Conservation (phyloP, 2,797 vertebrate species). For the Vultur gryphus region DNA sequence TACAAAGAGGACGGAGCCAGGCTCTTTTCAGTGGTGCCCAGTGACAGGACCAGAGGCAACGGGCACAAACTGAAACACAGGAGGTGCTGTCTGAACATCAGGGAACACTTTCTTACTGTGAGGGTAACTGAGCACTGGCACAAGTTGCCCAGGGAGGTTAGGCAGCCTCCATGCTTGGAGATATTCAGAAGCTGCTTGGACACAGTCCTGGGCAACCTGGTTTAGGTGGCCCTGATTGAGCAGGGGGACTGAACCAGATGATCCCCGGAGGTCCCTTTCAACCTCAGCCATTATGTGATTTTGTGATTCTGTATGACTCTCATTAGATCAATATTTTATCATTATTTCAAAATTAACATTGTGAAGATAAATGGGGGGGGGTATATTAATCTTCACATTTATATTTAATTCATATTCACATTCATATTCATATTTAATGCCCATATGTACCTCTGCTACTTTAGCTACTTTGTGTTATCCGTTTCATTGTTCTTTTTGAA, state of each 20-base stretch:
- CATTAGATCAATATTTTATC: neutral
- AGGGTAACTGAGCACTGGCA: neutral
- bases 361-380: neutral
- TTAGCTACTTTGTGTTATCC: neutral
- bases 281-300: neutral
- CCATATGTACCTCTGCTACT: neutral
- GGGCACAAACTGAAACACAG: neutral
- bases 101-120: neutral
- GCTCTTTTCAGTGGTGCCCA: neutral
- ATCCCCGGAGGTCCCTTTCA: neutral
- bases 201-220: neutral
- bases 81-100: neutral
- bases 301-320: neutral
- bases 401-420: neutral
- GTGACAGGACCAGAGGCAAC: neutral
- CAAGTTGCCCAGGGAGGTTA: neutral
- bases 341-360: neutral
- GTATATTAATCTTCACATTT: too few relatives aligned
- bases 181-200: neutral
- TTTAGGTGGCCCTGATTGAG: neutral
- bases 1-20: neutral
- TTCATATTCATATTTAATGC: neutral
- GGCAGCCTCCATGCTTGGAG: neutral
- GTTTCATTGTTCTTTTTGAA: neutral
- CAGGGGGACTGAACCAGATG: neutral